Percentiles rank a stretch among this genome's conserved stretches.
Conservation (phyloP, 2,113 vertebrate genomes). For the Chaetura pelagica region DNA sequence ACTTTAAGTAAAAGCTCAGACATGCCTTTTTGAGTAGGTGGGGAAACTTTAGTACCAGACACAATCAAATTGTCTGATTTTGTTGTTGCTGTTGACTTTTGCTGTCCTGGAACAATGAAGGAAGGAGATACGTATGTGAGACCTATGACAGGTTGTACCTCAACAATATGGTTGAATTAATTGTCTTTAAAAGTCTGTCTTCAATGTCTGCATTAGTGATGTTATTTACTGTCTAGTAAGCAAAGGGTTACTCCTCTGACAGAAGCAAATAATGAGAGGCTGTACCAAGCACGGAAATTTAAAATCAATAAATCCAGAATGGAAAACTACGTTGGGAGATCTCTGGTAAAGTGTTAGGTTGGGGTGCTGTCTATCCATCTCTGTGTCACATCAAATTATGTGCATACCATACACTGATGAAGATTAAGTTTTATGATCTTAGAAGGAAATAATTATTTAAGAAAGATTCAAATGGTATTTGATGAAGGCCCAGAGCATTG, state of each 20-base stretch:
- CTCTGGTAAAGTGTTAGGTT: neutral
- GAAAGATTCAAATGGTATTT: neutral
- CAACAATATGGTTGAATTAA: neutral
- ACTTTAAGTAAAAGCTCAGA: slow-evolving; percentile 39
- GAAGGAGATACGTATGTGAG: neutral
- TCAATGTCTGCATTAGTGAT: neutral
- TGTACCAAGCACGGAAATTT: neutral
- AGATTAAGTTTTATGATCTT: neutral
- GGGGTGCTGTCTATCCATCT: neutral
- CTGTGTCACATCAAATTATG: neutral
- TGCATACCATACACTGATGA: neutral
- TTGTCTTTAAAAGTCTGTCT: neutral
- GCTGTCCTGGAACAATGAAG: neutral
- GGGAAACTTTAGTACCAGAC: neutral
- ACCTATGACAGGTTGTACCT: neutral
- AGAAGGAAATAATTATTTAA: neutral
- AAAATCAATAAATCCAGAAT: neutral
- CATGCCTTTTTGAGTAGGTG: neutral
- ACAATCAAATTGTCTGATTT: neutral
- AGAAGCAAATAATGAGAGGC: neutral
- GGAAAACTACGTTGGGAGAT: neutral
- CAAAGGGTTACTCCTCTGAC: neutral
- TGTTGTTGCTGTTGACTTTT: slow-evolving; percentile 13
- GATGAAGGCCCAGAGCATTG: neutral
- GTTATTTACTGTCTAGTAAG: neutral